Evolutionary conservation across 2,888 invertebrate species (phyloP).

Genomic region (Machimus atricapillus): DNA sequence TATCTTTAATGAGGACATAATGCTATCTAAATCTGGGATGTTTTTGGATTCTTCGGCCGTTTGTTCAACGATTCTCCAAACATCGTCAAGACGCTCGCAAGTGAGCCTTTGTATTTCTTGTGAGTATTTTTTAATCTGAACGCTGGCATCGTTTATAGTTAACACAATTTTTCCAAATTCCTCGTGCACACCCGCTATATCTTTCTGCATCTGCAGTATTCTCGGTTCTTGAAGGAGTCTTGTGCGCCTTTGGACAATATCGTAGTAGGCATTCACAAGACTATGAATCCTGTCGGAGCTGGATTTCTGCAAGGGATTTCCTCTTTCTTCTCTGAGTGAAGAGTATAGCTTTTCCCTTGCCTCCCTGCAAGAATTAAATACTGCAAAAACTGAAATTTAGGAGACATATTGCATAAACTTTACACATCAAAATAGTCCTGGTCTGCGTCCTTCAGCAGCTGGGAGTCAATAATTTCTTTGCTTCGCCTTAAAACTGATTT

Average conservation of each 20-base stretch:
- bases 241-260: neutral
- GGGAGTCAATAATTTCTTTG: constrained; percentile 40
- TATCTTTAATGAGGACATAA: neutral
- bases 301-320: neutral
- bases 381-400: neutral
- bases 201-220: neutral
- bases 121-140: neutral
- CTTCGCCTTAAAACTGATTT: constrained; percentile 48
- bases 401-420: neutral
- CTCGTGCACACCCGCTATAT: constrained; percentile 42
- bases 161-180: constrained; percentile 44
- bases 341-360: neutral
- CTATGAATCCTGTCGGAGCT: neutral
- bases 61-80: neutral
- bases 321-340: neutral
- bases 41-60: neutral
- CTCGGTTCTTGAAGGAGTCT: neutral
- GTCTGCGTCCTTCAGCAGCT: constrained; percentile 42
- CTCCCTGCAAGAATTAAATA: neutral
- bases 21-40: neutral
- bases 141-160: neutral
- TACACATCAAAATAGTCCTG: constrained; percentile 50
- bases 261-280: neutral
- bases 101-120: neutral
- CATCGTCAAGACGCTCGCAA: neutral